Evolutionary conservation across 2,888 invertebrate species (phyloP), one percentile per base, ranked within the genome.

Genomic region (Geotrupes spiniger): DNA sequence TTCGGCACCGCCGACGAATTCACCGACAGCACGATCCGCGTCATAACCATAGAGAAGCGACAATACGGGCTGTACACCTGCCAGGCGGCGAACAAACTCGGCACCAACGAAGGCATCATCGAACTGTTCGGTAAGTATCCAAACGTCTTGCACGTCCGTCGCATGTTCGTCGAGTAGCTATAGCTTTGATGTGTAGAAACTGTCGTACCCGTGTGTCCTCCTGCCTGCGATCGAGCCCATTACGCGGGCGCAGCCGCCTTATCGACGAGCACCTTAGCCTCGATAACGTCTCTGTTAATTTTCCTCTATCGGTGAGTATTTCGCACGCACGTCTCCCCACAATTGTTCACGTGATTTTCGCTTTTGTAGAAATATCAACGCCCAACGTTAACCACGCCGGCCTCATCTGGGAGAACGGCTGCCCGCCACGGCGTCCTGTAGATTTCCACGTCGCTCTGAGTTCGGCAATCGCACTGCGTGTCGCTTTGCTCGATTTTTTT

Each of bases 1-100:
- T 93, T 92, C 68, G 91, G 92, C 2, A 91, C 91, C 0, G 91
- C 92, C 0, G 93, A 94, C 64, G 92, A 94, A 65, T 92, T 90
- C 65, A 92, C 92, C 0, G 92, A 93, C 68, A 92, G 92, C 0
- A 93, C 92, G 0, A 74, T 94, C 15, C 81, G 92, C 48, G 87
- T 93, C 2, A 90, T 92, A 46, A 93, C 92, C 0, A 89, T 93
- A 42, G 94, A 94, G 74, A 93, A 93, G 66, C 78, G 87, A 8
- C 93, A 94, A 66, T 94, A 87, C 63, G 93, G 93, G 0, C 74
- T 81, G 55, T 94, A 92, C 74, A 80, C 84, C 0, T 94, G 94
- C 76, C 89, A 85, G 65, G 94, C 94, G 1, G 85, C 86, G 52
- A 94, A 94, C 70, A 93, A 92, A 60, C 77, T 94, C 14, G 94